Evolutionary conservation across 2,113 vertebrate species (phyloP).

Genomic region (Paradoxurus hermaphroditus): DNA sequence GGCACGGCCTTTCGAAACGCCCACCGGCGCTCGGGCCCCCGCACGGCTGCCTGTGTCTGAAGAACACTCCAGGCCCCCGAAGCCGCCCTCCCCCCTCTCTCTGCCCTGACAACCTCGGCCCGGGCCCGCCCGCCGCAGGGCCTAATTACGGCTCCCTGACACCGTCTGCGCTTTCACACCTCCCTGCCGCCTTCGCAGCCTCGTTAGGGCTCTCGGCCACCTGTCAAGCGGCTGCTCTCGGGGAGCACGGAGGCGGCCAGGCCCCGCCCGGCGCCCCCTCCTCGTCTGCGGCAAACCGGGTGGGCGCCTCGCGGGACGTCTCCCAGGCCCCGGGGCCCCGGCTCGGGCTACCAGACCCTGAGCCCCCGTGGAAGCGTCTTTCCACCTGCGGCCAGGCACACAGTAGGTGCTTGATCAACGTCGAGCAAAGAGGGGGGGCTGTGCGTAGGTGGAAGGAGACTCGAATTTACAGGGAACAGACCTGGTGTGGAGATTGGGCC

Average conservation of each 20-base stretch:
- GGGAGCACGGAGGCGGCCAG: accelerated
- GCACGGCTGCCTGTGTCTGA: slow-evolving; percentile 41
- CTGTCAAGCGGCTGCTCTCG: neutral
- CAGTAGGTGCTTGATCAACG: neutral
- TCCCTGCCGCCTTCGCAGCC: neutral
- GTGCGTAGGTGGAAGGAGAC: neutral
- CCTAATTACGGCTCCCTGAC: neutral
- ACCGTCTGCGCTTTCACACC: neutral
- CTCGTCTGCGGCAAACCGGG: neutral
- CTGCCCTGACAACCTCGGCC: neutral
- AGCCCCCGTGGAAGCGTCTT: neutral
- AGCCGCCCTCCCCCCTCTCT: neutral
- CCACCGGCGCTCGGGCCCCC: neutral
- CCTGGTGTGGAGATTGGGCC: no score
- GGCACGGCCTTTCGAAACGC: neutral
- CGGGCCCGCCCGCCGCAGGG: neutral
- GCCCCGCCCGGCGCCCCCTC: neutral
- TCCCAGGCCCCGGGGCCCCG: accelerated
- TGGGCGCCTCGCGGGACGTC: neutral
- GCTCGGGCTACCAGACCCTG: accelerated
- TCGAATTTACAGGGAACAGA: no score
- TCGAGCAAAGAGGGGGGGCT: neutral
- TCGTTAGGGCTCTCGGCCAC: neutral
- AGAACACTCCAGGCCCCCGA: neutral
- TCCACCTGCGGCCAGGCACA: neutral